These are phyloP conservation scores for Cotesia congregata DNA, from an alignment of 2,888 invertebrate species.

Conservation along the genomic window DNA sequence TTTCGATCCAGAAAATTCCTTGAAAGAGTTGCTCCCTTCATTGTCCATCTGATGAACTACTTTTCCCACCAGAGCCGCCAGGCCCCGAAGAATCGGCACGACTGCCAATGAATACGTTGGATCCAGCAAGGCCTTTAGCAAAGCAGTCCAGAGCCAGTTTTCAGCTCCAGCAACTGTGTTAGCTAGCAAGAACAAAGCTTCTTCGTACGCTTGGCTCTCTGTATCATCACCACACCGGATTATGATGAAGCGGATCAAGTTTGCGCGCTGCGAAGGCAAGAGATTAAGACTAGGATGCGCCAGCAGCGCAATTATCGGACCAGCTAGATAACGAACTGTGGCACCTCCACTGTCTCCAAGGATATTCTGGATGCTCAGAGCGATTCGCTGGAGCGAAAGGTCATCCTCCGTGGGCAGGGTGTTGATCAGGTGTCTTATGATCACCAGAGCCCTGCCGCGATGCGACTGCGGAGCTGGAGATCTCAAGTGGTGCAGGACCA, in stretches of 20 bases:
- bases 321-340: slow-evolving; percentile 60
- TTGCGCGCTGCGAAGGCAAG: slow-evolving; percentile 60
- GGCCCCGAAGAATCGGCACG: slow-evolving; percentile 57
- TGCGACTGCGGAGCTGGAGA: slow-evolving; percentile 53
- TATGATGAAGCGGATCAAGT: slow-evolving; percentile 63
- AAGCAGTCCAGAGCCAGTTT: slow-evolving; percentile 64
- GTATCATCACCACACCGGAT: slow-evolving; percentile 57
- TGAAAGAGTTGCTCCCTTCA: slow-evolving; percentile 48
- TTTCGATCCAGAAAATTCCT: slow-evolving; percentile 61
- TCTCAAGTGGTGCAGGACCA: slow-evolving; percentile 60
- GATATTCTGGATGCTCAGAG: slow-evolving; percentile 62
- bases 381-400: slow-evolving; percentile 60
- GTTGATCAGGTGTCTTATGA: slow-evolving; percentile 63
- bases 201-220: slow-evolving; percentile 61
- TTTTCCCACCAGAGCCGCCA: slow-evolving; percentile 59
- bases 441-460: slow-evolving; percentile 58
- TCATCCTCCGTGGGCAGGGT: slow-evolving; percentile 63
- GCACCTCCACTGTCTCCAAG: slow-evolving; percentile 52
- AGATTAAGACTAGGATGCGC: slow-evolving; percentile 62
- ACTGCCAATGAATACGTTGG: slow-evolving; percentile 54
- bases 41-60: slow-evolving; percentile 55
- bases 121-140: slow-evolving; percentile 60
- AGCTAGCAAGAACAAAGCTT: slow-evolving; percentile 63
- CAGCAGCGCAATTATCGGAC: slow-evolving; percentile 61
- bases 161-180: slow-evolving; percentile 65